phyloP scores from a whole-genome alignment of 2,888 invertebrate species.

The Aphodius granarius region DNA sequence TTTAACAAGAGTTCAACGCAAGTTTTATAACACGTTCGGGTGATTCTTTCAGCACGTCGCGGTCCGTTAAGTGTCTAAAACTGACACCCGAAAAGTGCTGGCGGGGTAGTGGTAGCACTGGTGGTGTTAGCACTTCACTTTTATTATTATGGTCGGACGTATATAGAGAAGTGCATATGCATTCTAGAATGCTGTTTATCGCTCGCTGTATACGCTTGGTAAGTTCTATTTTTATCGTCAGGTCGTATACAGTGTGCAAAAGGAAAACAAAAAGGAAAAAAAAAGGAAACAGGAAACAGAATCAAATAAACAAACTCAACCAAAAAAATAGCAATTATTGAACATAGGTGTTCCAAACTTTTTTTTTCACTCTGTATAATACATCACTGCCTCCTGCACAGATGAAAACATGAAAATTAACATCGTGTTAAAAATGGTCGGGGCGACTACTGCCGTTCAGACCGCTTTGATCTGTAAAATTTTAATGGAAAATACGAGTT shows the following conservation, averaged over 20 bases:
- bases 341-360: too few relatives aligned
- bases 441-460: neutral
- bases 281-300: too few relatives aligned
- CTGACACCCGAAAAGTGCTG: neutral
- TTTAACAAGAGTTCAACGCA: too few relatives aligned
- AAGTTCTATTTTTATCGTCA: constrained; percentile 5
- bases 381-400: neutral
- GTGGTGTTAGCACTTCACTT: constrained; percentile 1
- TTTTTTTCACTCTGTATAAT: neutral
- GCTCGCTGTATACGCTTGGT: neutral
- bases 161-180: constrained; percentile 10
- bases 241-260: neutral
- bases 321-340: too few relatives aligned
- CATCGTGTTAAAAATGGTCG: constrained; percentile 1
- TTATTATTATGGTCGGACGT: constrained; percentile 5
- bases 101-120: neutral
- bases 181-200: constrained; percentile 6
- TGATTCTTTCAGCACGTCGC: neutral
- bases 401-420: neutral
- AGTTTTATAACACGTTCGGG: neutral
- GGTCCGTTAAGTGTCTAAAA: neutral
- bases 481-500: neutral
- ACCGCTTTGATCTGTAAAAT: neutral
- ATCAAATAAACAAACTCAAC: too few relatives aligned
- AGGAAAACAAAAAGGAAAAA: too few relatives aligned